Base-by-base conservation (phyloP, 1,140 invertebrate species). In the Microplitis mediator region DNA sequence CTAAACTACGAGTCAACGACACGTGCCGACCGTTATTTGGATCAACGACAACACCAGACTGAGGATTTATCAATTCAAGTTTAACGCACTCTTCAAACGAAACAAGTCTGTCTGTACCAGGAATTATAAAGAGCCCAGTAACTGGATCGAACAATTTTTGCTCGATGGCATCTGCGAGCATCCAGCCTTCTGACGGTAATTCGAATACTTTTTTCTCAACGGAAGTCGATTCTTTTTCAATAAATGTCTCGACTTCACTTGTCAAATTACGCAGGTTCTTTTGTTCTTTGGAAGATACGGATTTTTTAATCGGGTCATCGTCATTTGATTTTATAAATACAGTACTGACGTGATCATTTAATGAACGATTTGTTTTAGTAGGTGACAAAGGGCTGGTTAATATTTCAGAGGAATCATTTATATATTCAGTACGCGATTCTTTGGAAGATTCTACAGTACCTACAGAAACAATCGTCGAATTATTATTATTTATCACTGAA, bases 1-100 rank as follows among this genome's bases (percentile, higher is more conserved):
- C 92, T 74, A 96, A 87, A 69, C 93, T 94, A 81, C 92, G 90
- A 54, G 90, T 84, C 31, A 97, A 84, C 34, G 92, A 90, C 58
- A 95, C 87, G 81, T 91, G 91, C 77, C 92, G 89, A 64, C 90
- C 90, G 58, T 90, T 92, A 73, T 88, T 90, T 0, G 91, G 90
- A 83, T 97, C 95, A 70, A 95, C 85, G 6, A 96, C 94, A 32
- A 90, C 81, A 32, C 93, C 94, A 3, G 95, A 96, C 68, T 91
- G 87, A 3, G 93, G 90, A 85, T 97, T 93, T 54, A 98, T 94
- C 9, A 98, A 93, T 79, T 94, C 91, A 61, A 95, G 87, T 77
- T 92, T 91, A 36, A 98, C 87, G 77, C 96, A 97, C 85, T 97
- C 95, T 84, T 95, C 90, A 76, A 99, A 93, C 71, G 94, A 93